These are phyloP conservation scores for Smithornis capensis DNA, from an alignment of 2,113 vertebrate genomes.

Conservation along the genomic window DNA sequence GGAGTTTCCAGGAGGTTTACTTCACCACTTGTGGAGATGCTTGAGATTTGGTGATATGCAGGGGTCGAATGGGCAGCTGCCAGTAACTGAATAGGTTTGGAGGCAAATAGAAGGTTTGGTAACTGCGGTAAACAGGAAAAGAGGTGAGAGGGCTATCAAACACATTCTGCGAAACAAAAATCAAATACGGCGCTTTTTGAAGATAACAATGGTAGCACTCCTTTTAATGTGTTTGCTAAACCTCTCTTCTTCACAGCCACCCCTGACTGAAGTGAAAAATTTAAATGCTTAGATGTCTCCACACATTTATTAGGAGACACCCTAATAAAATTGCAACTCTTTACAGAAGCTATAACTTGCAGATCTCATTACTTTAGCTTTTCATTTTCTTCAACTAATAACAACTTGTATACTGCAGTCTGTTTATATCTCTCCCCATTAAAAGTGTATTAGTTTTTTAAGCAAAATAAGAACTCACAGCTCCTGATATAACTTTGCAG, in stretches of 20 bases:
- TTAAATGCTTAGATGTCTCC: background rate
- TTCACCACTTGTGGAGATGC: background rate
- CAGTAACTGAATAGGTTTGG: background rate
- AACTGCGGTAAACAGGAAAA: constrained; percentile 53
- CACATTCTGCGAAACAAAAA: background rate
- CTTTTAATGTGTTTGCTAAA: background rate
- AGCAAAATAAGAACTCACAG: background rate
- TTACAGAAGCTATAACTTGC: background rate
- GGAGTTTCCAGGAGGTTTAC: background rate
- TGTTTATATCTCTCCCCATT: background rate
- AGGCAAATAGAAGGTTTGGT: background rate
- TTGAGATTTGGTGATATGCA: fast-evolving
- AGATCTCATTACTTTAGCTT: background rate
- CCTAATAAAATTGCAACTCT: background rate
- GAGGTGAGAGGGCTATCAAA: background rate
- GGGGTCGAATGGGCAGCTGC: background rate
- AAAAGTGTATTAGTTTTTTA: background rate
- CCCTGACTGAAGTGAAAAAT: background rate
- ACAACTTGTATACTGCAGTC: background rate
- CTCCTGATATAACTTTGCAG: background rate
- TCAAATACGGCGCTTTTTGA: background rate
- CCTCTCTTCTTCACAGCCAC: background rate
- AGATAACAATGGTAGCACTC: background rate
- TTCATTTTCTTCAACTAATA: background rate
- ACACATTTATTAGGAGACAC: background rate